Evolutionary conservation across 2,113 vertebrate genomes (phyloP).

Genomic region (Pachyramphus minor): DNA sequence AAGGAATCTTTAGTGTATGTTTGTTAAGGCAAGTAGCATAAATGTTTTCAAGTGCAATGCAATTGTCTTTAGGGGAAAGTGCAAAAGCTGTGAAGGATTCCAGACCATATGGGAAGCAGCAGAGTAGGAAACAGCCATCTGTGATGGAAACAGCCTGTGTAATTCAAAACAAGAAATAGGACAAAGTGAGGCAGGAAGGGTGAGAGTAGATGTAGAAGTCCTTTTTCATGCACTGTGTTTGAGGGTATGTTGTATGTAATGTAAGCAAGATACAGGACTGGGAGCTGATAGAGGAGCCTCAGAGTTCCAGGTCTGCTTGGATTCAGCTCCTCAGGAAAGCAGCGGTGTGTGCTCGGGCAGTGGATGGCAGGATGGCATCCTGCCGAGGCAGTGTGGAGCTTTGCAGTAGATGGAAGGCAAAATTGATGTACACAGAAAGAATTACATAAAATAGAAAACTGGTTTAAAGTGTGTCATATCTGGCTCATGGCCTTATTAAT

Average conservation of each 20-base stretch:
- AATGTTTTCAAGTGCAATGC: background rate
- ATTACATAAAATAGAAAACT: background rate
- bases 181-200: background rate
- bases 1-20: background rate
- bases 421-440: background rate
- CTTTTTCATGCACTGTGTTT: background rate
- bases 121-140: background rate
- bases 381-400: background rate
- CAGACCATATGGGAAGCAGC: slow-evolving; percentile 11
- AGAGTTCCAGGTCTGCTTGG: background rate
- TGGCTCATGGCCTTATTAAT: background rate
- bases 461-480: background rate
- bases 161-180: background rate
- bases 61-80: background rate
- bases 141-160: background rate
- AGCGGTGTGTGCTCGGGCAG: background rate
- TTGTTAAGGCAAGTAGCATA: slow-evolving; percentile 13
- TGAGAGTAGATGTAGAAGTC: background rate
- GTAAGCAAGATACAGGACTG: background rate
- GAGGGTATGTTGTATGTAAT: background rate
- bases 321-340: background rate
- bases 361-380: background rate
- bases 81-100: background rate
- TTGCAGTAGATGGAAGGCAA: background rate
- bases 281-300: background rate